phyloP scores from a whole-genome alignment of 2,888 invertebrate species.

The Sussaba pulchella region DNA sequence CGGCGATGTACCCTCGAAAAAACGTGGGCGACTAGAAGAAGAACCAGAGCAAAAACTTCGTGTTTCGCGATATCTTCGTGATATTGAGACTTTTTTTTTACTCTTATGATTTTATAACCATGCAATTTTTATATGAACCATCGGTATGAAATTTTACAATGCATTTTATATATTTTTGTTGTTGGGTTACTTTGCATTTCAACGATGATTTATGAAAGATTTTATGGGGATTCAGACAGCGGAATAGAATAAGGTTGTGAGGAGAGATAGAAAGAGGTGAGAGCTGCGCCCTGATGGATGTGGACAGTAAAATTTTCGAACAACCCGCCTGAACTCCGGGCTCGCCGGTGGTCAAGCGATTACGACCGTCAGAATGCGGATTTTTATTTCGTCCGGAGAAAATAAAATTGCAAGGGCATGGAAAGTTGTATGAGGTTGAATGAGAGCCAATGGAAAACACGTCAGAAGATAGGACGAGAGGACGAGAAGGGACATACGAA shows the following conservation, averaged over 20 bases:
- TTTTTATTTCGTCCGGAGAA: slow-evolving; percentile 40
- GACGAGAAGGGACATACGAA: slow-evolving; percentile 23
- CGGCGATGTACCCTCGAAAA: neutral
- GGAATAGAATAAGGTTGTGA: neutral
- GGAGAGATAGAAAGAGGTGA: neutral
- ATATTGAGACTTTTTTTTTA: no score
- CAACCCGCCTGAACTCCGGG: neutral
- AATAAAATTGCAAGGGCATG: slow-evolving; percentile 36
- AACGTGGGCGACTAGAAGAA: neutral
- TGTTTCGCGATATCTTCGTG: no score
- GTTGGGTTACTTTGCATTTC: no score
- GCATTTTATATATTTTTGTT: no score
- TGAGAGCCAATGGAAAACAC: neutral
- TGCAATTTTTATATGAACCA: no score
- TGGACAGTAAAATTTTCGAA: slow-evolving; percentile 12
- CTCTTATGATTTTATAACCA: no score
- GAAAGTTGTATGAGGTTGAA: slow-evolving; percentile 13
- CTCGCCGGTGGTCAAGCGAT: slow-evolving; percentile 1
- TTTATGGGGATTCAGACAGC: neutral
- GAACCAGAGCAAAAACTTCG: neutral
- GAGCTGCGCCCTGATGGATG: slow-evolving; percentile 3
- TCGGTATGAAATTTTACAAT: no score
- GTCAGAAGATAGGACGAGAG: slow-evolving; percentile 18
- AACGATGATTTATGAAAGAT: neutral
- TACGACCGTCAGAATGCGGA: slow-evolving; percentile 15